Evolutionary conservation across 2,797 vertebrate genomes (phyloP).

Genomic region (Alauda arvensis): DNA sequence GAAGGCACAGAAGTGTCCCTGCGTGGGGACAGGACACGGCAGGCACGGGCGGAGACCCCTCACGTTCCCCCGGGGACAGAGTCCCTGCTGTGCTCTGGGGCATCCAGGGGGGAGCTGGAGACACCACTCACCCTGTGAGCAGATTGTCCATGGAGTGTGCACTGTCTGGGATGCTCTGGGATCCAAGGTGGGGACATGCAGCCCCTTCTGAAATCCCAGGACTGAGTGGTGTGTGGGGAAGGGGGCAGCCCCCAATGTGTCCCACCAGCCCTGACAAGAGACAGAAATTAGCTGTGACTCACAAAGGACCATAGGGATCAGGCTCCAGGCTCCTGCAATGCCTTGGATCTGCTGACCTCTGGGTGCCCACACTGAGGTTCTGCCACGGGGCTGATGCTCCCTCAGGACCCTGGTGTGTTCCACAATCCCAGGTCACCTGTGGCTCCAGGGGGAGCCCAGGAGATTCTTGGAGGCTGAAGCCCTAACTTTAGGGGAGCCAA

Average conservation of each 20-base stretch:
- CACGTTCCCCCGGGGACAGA: neutral
- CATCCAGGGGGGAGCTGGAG: neutral
- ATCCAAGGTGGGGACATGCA: neutral
- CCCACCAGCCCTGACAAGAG: neutral
- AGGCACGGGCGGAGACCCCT: neutral
- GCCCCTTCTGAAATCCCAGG: neutral
- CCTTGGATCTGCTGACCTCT: neutral
- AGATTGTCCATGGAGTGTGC: rapidly evolving
- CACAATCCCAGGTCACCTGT: neutral
- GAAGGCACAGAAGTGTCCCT: neutral
- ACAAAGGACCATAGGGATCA: neutral
- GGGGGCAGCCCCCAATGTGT: neutral
- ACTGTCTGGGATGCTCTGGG: neutral
- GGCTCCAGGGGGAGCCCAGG: neutral
- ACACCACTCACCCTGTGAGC: rapidly evolving
- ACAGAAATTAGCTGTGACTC: neutral
- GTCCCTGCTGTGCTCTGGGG: neutral
- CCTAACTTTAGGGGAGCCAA: neutral
- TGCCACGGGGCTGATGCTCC: neutral
- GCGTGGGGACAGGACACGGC: neutral
- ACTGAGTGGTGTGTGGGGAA: neutral
- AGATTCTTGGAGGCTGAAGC: neutral
- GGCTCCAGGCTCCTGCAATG: neutral
- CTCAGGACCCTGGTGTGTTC: neutral
- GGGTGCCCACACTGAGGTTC: neutral